Conservation (phyloP, 53 echinoderm and acorn worm species). For the Paracentrotus lividus region DNA sequence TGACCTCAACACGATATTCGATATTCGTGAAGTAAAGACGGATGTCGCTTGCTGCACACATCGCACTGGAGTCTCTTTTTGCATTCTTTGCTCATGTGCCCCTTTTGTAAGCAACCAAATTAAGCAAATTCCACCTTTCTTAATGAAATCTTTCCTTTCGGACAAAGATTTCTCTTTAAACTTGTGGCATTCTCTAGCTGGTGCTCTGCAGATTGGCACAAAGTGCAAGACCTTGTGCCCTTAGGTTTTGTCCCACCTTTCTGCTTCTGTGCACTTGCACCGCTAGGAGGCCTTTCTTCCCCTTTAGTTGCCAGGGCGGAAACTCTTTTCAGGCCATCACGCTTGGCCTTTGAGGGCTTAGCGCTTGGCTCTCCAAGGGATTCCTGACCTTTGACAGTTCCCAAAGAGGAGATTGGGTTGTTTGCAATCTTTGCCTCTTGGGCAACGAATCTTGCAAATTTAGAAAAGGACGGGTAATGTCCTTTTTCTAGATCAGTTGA, state of each 20-base stretch:
- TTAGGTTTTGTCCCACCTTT: slow-evolving; percentile 7
- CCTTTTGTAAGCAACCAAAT: slow-evolving; percentile 74
- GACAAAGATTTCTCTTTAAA: slow-evolving; percentile 70
- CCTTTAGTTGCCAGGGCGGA: slow-evolving; percentile 33
- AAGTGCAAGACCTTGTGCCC: background rate
- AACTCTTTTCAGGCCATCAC: slow-evolving; percentile 14
- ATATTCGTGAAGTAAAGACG: slow-evolving; percentile 77
- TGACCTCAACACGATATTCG: slow-evolving; percentile 55
- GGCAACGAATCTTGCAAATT: slow-evolving; percentile 67
- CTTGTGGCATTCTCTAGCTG: slow-evolving; percentile 52
- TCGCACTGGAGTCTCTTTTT: slow-evolving; percentile 70
- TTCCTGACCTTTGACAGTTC: background rate
- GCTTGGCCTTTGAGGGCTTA: slow-evolving; percentile 7
- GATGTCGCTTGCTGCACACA: slow-evolving; percentile 78
- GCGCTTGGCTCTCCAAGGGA: background rate
- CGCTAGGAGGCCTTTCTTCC: slow-evolving; percentile 7
- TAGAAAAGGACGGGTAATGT: slow-evolving; percentile 65
- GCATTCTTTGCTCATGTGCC: slow-evolving; percentile 71
- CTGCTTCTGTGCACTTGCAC: background rate
- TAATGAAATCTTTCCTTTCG: slow-evolving; percentile 67
- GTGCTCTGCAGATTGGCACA: slow-evolving; percentile 66
- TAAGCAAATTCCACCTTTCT: slow-evolving; percentile 72
- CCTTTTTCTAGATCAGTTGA: slow-evolving; percentile 62
- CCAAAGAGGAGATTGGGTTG: slow-evolving; percentile 76
- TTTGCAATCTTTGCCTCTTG: slow-evolving; percentile 79